Base-by-base conservation (phyloP, 2,797 vertebrate species). In the Aotus griseimembra region DNA sequence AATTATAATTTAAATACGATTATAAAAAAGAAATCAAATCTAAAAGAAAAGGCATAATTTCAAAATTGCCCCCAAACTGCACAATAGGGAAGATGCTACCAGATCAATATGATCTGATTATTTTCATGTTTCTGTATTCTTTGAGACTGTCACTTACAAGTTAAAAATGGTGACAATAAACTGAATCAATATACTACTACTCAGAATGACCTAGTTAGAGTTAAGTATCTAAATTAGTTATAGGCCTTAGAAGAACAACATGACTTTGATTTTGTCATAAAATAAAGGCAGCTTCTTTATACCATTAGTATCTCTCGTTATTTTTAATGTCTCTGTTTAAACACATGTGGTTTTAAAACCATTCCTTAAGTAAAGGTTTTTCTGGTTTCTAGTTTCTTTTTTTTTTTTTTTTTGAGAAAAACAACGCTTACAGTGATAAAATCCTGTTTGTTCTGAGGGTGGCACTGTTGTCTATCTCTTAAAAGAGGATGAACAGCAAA, bases 1-100 rank as follows among this genome's bases (percentile, higher is more conserved):
- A 98, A 98, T 97, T 97, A 94, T 87, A 98, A 93, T 91, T 94
- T 89, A 98, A 94, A 28, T 70, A 79, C 52, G 5, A 61, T 96
- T 52, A 75, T 70, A 92, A 76, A 97, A 96, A 96, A 96, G 90
- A 48, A 96, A 97, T 48, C 64, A 28, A 0, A 96, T 44, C 14
- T 33, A 92, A 93, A 92, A 85, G 0, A 61, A 90, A 96, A 75
- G 39, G 33, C 7, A 46, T 57, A 88, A 95, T 87, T 79, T 97
- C 97, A 97, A 73, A 1, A 7, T 0, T 82, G 80, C 57, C 93
- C 92, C 95, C 64, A 95, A 95, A 96, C 85, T 50, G 12, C 12
- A 94, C n/a, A 14, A 9, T 64, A 39, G 48, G 61, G 36, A 86
- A 39, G 19, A 58, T 22, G 44, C 14, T 44, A 96, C 76, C 81